Conservation (phyloP, 1,140 invertebrate species). For the Dreissena rostriformis region DNA sequence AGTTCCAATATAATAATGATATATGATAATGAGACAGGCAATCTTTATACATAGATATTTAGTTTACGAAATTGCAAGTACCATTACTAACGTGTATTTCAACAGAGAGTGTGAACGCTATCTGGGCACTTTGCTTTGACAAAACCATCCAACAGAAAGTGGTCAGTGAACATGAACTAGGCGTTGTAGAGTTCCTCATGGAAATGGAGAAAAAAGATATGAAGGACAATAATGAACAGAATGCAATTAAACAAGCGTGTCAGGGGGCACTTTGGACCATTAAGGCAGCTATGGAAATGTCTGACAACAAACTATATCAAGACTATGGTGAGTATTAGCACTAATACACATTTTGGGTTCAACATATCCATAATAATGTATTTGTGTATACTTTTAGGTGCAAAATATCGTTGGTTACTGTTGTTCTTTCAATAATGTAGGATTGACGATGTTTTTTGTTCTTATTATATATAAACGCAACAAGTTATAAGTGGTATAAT, state of each 20-base stretch:
- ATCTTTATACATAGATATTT: not conserved
- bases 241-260: not conserved
- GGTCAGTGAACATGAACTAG: not conserved
- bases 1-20: not conserved
- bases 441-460: too few species aligned
- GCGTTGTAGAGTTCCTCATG: not conserved
- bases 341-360: too few species aligned
- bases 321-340: too few species aligned
- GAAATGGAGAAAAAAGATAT: not conserved
- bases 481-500: too few species aligned
- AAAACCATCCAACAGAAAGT: not conserved
- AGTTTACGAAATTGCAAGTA: not conserved
- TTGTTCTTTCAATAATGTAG: too few species aligned
- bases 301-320: too few species aligned
- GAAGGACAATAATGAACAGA: too few species aligned
- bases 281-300: not conserved
- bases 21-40: not conserved
- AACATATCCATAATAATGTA: too few species aligned
- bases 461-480: too few species aligned
- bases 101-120: not conserved
- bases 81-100: too few species aligned
- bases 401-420: too few species aligned
- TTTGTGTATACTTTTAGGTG: too few species aligned
- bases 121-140: slow-evolving; percentile 4
- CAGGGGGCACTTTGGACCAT: not conserved